Evolutionary conservation across 2,113 vertebrate genomes (phyloP), one percentile per base, ranked within the genome.

Genomic region (Ranitomeya variabilis): DNA sequence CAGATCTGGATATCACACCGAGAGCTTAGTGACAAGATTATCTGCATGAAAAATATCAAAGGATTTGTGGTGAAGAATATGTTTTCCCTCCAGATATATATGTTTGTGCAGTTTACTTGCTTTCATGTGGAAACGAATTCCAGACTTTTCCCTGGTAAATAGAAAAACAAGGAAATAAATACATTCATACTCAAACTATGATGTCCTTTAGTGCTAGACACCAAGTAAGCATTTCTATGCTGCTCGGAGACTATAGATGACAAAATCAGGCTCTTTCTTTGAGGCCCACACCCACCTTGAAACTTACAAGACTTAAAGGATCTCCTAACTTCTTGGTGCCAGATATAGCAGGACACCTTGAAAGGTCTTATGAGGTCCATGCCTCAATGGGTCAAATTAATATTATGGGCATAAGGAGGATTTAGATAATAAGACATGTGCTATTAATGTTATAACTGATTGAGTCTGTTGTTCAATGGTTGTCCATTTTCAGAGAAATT

Each of bases 1-100:
- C 77, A 87, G 62, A 87, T 80, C 64, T 80, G 21, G 12, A 54
- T 57, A 78, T 87, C 86, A 87, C 62, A 79, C 86, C 3, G 86
- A 71, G 86, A 87, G 78, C 62, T 81, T 66, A 87, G 51, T 19
- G 18, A 66, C 23, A 26, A 80, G 62, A 71, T 87, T 80, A 69
- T 59, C 76, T 59, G 45, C 76, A 54, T 80, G 77, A 81, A 57
- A 71, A 71, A 66, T 80, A 80, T 87, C 76, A 69, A 87, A 87
- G 51, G 77, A 87, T 80, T 87, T 87, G 51, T 64, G 26, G 26
- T 21, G 52, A 71, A 79, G 16, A 69, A 52, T 86, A 51, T 86
- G 57, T 86, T 78, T 87, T n/a, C 60, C 59, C 60, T 87, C 57
- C 73, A 79, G 85, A 69, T n/a, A 80, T 66, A 67, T 80, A 19